Evolutionary conservation across 2,888 invertebrate genomes (phyloP), one percentile per base, ranked within the genome.

Genomic region (Ichneumoninae sp.): DNA sequence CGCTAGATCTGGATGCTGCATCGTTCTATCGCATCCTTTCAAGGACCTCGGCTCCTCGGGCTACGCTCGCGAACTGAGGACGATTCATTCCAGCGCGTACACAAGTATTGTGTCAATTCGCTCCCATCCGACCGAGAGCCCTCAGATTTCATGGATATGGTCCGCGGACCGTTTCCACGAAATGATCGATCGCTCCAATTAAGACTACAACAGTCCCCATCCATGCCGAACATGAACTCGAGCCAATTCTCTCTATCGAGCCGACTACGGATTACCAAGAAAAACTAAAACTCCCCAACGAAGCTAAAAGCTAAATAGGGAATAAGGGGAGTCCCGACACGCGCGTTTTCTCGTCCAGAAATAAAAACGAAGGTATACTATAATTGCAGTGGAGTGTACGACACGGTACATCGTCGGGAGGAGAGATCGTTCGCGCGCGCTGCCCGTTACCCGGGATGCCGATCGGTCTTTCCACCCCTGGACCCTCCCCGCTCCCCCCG

Each of bases 361-460:
- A 70, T 65, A 47, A 70, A 75, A 65, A 63, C 1, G 26, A 78
- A 75, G 36, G 10, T 60, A 65, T 8, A 54, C 66, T 50, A 73
- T 75, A 78, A 63, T 81, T 65, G 81, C 73, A 84, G 77, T 66
- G 57, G 57, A 40, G 40, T 44, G 33, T 40, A 44, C 36, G 77
- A 60, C 16, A 60, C 16, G n/a, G 52, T 54, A 54, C 74, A 77
- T 77, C 78, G 69, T 44, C 65, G 33, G 22, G 68, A 79, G 78
- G 76, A 66, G 71, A 76, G 76, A 65, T 54, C 78, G 77, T 77
- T 81, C 83, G 69, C 66, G 75, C 74, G 83, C 66, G 85, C 75
- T 65, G 80, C 77, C 85, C 87, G 88, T 90, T 89, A 89, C 88
- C 88, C 86, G 88, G 85, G 86, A 85, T 85, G 81, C 85, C 87